Conservation (phyloP, 64 coral and sea anemone species). For the Acropora tenuis region DNA sequence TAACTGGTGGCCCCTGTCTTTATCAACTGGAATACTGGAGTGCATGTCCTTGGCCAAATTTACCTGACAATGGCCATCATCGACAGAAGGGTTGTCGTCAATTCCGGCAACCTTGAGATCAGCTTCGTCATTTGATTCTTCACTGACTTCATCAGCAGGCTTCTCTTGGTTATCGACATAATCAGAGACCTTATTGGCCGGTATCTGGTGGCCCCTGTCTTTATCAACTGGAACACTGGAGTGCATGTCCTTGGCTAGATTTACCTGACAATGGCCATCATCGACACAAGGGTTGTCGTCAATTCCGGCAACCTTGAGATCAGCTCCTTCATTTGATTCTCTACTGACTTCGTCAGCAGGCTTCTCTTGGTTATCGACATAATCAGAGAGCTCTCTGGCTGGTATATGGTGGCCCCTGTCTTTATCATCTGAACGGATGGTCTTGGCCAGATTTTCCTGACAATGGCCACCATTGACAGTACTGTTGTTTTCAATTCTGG, state of each 20-base stretch:
- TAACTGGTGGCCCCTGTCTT: constrained; percentile 34
- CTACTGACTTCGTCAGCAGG: constrained; percentile 17
- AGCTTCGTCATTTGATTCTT: constrained; percentile 5
- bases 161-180: constrained; percentile 17
- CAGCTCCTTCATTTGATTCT: constrained; percentile 2
- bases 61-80: constrained; percentile 21
- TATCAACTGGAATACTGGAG: constrained; percentile 29
- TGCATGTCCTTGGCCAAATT: constrained; percentile 10
- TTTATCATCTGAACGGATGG: constrained; percentile 12
- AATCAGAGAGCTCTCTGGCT: not conserved
- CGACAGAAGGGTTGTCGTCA: constrained; percentile 5
- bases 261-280: constrained; percentile 21
- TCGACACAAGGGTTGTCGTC: constrained; percentile 1
- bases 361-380: constrained; percentile 17
- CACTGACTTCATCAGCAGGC: constrained; percentile 26
- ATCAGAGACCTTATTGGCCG: constrained; percentile 4
- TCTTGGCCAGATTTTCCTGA: constrained; percentile 19
- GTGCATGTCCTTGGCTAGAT: constrained; percentile 5
- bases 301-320: constrained; percentile 10
- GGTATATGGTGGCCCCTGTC: constrained; percentile 26
- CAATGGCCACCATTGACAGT: constrained; percentile 12
- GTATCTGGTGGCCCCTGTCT: constrained; percentile 28
- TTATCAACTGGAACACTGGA: constrained; percentile 36
- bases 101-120: constrained; percentile 5
- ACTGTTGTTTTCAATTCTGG: constrained; percentile 9